A percentile compares a stretch with the other conserved stretches of the same genome.
Evolutionary conservation across 2,113 vertebrate species (phyloP).

Genomic region (Semnopithecus entellus): DNA sequence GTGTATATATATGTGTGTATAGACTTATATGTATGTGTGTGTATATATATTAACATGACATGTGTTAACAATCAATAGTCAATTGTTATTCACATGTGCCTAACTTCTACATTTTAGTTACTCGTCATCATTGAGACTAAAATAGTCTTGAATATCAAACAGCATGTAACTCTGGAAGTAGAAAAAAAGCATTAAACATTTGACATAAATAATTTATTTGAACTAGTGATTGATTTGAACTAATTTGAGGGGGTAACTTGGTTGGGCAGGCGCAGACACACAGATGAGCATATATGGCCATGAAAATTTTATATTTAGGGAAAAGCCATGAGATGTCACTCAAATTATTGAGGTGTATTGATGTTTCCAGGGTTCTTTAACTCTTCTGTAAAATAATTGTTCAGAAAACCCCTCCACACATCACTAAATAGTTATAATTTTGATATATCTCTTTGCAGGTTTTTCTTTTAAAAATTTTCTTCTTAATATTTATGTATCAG

Average conservation of each 20-base stretch:
- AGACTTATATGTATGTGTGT: neutral
- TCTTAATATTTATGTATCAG: neutral
- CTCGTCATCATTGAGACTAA: neutral
- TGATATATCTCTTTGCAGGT: rapidly evolving
- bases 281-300: rapidly evolving
- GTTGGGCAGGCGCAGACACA: rapidly evolving
- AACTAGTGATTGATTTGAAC: neutral
- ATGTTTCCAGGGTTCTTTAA: rapidly evolving
- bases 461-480: neutral
- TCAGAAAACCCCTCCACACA: rapidly evolving
- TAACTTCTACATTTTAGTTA: neutral
- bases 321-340: neutral
- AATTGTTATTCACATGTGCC: neutral
- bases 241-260: neutral
- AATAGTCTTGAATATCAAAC: neutral
- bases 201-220: too few species aligned
- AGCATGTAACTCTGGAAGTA: rapidly evolving
- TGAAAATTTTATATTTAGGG: too few species aligned
- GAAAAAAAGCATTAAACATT: too few species aligned
- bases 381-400: neutral
- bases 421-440: neutral
- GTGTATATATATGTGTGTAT: too few species aligned
- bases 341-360: rapidly evolving
- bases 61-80: neutral
- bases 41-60: too few species aligned